Base-by-base conservation (phyloP, 2,888 invertebrate species). In the Lydus trimaculatus region DNA sequence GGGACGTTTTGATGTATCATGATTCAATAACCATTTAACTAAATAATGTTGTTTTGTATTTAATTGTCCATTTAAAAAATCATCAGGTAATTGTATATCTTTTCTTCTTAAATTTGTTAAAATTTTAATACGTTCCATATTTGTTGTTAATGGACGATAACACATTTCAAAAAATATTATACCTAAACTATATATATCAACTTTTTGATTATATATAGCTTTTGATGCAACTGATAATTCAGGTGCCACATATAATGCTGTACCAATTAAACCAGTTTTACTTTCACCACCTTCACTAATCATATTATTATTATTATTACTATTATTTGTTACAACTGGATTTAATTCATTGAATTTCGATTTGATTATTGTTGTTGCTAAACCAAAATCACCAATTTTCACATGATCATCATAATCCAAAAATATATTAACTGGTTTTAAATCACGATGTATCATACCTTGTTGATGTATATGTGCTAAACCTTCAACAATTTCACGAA, bases 351-450 rank as follows among this genome's bases (percentile, higher is more conserved):
- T 80, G 31, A 77, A 72, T 75, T 79, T 79, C 2, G 77, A 72
- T 60, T 83, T 77, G 63, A 91, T 89, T 75, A 90, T 91, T 0
- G 94, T 94, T 0, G 97, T 98, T 0, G 99, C 98, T 2, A 99
- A 87, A 15, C 99, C 99, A 84, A 99, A 99, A 85, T 99, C 99
- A 13, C 98, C 99, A 74, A 99, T 99, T 88, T 99, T 99, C 0
- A 96, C 97, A 83, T 96, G 96, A 85, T 98, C 97, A 76, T 94
- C 93, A 1, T 92, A 93, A 82, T 98, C 98, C 82, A 99, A 89
- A 85, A 99, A 98, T 80, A 99, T 96, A 82, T 99, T 99, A 0
- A 94, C 96, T 0, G 95, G 94, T 81, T 95, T 95, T 73, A 95
- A 83, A 79, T 95, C 95, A 62, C 95, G 87, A 82, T 96, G 94